Conservation (phyloP, 2,797 vertebrate species). For the Florisuga fusca region DNA sequence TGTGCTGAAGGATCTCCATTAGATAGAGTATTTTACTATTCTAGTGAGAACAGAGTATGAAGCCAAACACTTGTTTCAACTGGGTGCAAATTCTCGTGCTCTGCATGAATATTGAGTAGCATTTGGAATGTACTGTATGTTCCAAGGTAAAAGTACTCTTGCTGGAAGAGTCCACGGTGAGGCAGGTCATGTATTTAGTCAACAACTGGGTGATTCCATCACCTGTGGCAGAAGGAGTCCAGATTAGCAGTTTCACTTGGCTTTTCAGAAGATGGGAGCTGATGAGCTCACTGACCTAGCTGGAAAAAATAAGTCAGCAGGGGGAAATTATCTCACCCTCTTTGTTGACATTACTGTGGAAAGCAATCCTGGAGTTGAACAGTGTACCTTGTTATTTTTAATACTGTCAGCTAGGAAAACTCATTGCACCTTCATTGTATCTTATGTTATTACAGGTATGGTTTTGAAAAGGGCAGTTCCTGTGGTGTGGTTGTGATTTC, state of each 20-base stretch:
- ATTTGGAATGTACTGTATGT: background rate
- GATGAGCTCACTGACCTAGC: constrained; percentile 46
- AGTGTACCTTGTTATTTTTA: constrained; percentile 54
- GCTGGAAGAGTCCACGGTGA: background rate
- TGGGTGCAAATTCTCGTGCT: background rate
- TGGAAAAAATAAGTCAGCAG: constrained; percentile 68
- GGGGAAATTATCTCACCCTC: constrained; percentile 61
- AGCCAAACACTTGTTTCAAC: background rate
- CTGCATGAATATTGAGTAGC: background rate
- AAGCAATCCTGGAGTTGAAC: constrained; percentile 16
- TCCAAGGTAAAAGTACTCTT: background rate
- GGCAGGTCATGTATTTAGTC: background rate
- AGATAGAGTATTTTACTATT: background rate
- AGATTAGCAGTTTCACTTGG: constrained; percentile 53
- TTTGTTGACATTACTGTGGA: constrained; percentile 62
- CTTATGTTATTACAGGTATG: constrained; percentile 64
- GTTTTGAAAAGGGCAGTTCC: constrained; percentile 46
- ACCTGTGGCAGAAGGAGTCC: background rate
- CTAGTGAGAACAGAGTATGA: background rate
- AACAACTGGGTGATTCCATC: constrained; percentile 18
- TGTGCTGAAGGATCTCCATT: background rate
- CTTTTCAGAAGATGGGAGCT: constrained; percentile 44
- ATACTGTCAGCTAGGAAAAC: constrained; percentile 48
- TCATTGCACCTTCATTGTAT: constrained; percentile 54
- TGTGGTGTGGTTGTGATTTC: background rate